phyloP scores from a whole-genome alignment of 2,797 vertebrate species.

The Hydrophis major region DNA sequence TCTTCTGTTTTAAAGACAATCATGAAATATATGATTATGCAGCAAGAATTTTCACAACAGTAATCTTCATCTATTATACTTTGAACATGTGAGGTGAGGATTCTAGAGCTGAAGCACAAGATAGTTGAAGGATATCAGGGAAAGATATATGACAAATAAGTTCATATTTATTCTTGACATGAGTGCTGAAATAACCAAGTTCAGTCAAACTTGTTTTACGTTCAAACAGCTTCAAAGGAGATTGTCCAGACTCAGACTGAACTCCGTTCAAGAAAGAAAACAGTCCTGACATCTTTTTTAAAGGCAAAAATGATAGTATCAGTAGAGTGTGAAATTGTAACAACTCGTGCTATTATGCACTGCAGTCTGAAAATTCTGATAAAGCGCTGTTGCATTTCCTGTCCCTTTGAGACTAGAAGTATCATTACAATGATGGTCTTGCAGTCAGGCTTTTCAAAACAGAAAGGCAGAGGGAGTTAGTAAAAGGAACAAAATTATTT shows the following conservation, averaged over 20 bases:
- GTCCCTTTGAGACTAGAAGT: background rate
- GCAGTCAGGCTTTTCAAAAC: background rate
- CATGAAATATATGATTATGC: background rate
- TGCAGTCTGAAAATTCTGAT: constrained; percentile 4
- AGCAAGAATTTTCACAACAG: background rate
- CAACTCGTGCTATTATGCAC: background rate
- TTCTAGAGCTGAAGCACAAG: background rate
- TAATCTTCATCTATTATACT: background rate
- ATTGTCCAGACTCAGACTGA: constrained; percentile 68
- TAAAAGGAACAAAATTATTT: background rate
- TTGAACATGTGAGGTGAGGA: background rate
- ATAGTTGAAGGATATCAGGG: background rate
- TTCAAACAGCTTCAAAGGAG: constrained; percentile 69
- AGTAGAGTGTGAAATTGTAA: constrained; percentile 8
- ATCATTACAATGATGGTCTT: background rate
- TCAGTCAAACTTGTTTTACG: constrained; percentile 71
- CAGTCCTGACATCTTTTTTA: constrained; percentile 55
- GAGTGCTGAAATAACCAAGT: constrained; percentile 72
- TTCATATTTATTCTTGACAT: constrained; percentile 73
- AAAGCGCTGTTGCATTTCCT: constrained; percentile 46
- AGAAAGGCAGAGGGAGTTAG: background rate
- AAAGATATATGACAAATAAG: constrained; percentile 69
- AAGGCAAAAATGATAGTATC: background rate
- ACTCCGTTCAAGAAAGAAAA: constrained; percentile 71
- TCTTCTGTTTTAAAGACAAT: background rate